Evolutionary conservation across 1,140 invertebrate genomes (phyloP).

Genomic region (Calliopsis andreniformis): DNA sequence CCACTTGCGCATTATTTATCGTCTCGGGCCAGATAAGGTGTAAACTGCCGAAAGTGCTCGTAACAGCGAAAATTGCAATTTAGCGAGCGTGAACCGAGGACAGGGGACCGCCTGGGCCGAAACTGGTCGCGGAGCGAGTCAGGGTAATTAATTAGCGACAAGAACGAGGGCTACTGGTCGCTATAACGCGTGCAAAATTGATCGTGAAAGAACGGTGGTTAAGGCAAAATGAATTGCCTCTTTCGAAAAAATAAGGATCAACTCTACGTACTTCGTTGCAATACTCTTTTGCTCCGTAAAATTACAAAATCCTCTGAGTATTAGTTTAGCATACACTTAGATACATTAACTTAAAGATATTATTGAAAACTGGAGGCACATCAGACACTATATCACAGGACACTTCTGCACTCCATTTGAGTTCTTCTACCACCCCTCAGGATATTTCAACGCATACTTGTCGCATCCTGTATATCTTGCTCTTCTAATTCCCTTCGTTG

Average conservation of each 20-base stretch:
- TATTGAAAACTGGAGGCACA: no score
- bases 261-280: not conserved
- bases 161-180: not conserved
- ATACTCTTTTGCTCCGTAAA: no score
- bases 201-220: conserved; percentile 4
- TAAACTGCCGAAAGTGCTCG: conserved; percentile 11
- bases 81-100: not conserved
- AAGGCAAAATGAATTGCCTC: conserved; percentile 2
- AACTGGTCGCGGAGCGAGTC: not conserved
- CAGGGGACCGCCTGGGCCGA: not conserved
- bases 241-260: not conserved
- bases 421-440: no score
- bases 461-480: no score
- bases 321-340: no score
- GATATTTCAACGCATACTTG: no score
- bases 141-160: conserved; percentile 22
- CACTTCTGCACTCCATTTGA: no score
- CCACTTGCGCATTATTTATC: conserved; percentile 14
- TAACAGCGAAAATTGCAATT: conserved; percentile 21
- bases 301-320: no score
- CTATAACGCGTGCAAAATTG: not conserved
- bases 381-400: no score
- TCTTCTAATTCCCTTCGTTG: no score
- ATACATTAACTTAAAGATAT: no score
- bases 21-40: not conserved